Base-by-base conservation (phyloP, 2,113 vertebrate genomes). In the Coryphaenoides rupestris region DNA sequence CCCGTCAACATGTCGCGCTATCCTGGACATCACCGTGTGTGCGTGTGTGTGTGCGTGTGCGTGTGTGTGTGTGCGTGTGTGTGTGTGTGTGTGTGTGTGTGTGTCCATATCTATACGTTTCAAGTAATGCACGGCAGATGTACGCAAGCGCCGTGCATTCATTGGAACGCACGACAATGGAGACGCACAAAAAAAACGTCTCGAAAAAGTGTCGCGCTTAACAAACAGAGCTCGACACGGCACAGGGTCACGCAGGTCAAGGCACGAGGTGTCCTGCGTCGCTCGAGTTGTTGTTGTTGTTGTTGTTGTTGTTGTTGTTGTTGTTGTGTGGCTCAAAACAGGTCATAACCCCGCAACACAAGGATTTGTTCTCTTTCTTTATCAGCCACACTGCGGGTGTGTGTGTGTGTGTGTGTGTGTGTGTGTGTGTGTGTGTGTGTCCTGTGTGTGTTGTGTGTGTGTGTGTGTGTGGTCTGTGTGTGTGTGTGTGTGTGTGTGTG, bases 71-170 rank as follows among this genome's bases (percentile, higher is more conserved):
- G 21, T 14, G 57, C 14, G 19, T 23, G 55, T 22, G 19, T 21
- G 21, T 55, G 52, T 16, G 9, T 33, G n/a, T 58, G 52, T 73
- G 53, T 63, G 60, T 55, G 60, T 61, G 45, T 65, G 73, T 67
- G 73, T 70, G 40, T 45, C 74, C 33, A 74, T 17, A 65, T 52
- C 68, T 66, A 80, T 74, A 70, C 58, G 75, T 76, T 68, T 66
- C 3, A 64, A 79, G 69, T 67, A 68, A 79, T 76, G 79, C 85
- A 74, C 79, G 71, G 67, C 72, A 69, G 12, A 12, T 19, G 17
- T 45, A 58, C 75, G 60, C 62, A 72, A 9, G 84, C 87, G 88
- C 77, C 79, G 76, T 68, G 40, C 78, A 87, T 88, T 87, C 76
- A 62, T n/a, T n/a, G n/a, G n/a, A n/a, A n/a, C n/a, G n/a, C n/a